These are phyloP conservation scores for Ardeotis arabs DNA, from an alignment of 2,113 vertebrate genomes.

Conservation along the genomic window DNA sequence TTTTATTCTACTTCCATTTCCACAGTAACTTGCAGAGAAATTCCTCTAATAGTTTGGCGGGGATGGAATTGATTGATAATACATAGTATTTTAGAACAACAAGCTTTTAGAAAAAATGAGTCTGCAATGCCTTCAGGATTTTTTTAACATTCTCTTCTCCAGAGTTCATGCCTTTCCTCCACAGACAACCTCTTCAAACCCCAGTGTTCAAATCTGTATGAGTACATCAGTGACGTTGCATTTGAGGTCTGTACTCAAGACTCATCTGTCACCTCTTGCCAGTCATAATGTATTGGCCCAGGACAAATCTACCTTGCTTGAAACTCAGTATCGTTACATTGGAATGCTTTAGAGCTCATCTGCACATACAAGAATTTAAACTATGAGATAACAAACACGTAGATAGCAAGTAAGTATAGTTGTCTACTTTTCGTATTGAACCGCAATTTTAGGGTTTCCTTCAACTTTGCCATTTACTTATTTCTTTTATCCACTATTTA, in stretches of 20 bases:
- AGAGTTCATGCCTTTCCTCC: background rate
- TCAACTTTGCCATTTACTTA: background rate
- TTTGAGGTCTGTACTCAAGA: background rate
- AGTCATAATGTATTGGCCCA: background rate
- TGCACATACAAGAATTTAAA: background rate
- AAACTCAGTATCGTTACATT: background rate
- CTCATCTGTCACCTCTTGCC: background rate
- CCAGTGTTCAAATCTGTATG: background rate
- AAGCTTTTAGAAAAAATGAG: background rate
- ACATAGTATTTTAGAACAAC: background rate
- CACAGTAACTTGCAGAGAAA: background rate
- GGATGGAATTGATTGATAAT: background rate
- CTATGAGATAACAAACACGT: too few relatives aligned
- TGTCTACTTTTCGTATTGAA: background rate
- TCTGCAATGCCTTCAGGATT: background rate
- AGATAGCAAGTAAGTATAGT: background rate
- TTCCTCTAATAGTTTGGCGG: background rate
- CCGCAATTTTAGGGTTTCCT: background rate
- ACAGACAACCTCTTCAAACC: background rate
- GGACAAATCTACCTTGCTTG: background rate
- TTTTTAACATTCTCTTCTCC: background rate
- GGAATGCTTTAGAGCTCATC: background rate
- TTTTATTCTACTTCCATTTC: background rate
- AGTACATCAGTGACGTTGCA: background rate
- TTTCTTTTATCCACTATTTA: background rate